Base-by-base conservation (phyloP, 2,888 invertebrate species). In the Lucinisca nassula region DNA sequence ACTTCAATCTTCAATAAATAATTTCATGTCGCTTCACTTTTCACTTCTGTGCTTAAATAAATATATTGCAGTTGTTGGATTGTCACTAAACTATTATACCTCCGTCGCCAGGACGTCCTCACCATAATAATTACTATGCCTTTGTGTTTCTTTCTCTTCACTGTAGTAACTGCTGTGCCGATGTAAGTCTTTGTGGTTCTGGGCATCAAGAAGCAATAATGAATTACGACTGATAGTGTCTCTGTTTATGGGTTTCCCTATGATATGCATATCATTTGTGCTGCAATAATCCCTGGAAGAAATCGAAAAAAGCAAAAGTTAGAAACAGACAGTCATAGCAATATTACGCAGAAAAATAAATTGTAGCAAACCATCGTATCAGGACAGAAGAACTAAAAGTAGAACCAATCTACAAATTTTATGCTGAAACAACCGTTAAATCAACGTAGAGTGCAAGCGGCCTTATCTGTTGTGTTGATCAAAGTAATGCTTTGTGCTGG, bases 21-120 rank as follows among this genome's bases (percentile, higher is more conserved):
- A 17, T 35, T 75, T 75, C 75, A 75, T 38, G 17, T 14, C 24
- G 45, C 45, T 24, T 21, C 74, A 73, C 24, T 21, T 73, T 73
- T 73, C 27, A 24, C 58, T 58, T 17, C 58, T 14, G 17, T 12
- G 21, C 12, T 32, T 79, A 40, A 79, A 79, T 90, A 90, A 90
- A 87, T 90, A 88, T 90, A 90, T 90, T 89, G 88, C 87, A 90
- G 82, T 85, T 84, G 75, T 67, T 17, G n/a, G 67, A 67, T 67
- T 67, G 67, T 67, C 67, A 67, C 67, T 67, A 67, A 35, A 2
- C 6, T 76, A 90, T 87, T 93, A 94, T 27, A 94, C 93, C 88
- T 93, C 93, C 80, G 93, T 94, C 70, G 93, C 93, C 32, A 94
- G 87, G 75, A 93, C 92, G 81, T 92, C 93, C 32, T 92, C 93